A percentile compares a stretch with the other conserved stretches of the same genome.
Evolutionary conservation across 2,888 invertebrate genomes (phyloP).

Genomic region (Malachius bipustulatus): DNA sequence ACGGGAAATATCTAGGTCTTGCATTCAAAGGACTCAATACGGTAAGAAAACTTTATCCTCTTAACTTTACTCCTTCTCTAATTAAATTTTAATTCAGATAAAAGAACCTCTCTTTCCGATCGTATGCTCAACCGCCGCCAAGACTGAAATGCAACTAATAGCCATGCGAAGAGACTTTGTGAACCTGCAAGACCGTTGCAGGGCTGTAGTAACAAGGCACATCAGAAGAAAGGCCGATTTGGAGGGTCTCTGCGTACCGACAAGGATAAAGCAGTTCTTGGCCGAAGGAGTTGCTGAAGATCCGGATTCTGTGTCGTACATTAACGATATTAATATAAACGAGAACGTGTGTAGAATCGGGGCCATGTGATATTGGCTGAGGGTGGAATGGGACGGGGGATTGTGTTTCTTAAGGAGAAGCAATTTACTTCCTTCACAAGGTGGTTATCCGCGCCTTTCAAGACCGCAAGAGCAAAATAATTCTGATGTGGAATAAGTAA

Average conservation of each 20-base stretch:
- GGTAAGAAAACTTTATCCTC: no score
- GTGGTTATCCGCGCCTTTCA: no score
- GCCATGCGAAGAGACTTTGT: conserved; percentile 49
- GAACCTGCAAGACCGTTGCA: conserved; percentile 55
- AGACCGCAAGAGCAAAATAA: no score
- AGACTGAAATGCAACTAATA: conserved; percentile 58
- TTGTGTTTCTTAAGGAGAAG: no score
- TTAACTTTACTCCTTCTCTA: no score
- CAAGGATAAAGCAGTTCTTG: conserved; percentile 45
- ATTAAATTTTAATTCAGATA: no score
- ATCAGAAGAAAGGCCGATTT: conserved; percentile 41
- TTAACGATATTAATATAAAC: conserved; percentile 27
- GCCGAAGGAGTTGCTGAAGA: conserved; percentile 41
- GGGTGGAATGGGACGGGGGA: no score
- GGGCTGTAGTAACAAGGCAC: conserved; percentile 48
- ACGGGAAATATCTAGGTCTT: conserved; percentile 55
- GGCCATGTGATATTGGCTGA: background rate
- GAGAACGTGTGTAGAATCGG: conserved; percentile 15
- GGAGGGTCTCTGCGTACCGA: conserved; percentile 45
- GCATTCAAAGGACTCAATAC: conserved; percentile 55
- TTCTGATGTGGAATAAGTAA: no score
- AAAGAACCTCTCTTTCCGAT: conserved; percentile 55
- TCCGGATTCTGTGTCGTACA: conserved; percentile 29
- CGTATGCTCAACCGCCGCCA: conserved; percentile 60
- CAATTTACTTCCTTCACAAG: no score